A percentile compares a stretch with the other conserved stretches of the same genome.
Conservation (phyloP, 2,113 vertebrate species). For the Herpetotheres cachinnans region DNA sequence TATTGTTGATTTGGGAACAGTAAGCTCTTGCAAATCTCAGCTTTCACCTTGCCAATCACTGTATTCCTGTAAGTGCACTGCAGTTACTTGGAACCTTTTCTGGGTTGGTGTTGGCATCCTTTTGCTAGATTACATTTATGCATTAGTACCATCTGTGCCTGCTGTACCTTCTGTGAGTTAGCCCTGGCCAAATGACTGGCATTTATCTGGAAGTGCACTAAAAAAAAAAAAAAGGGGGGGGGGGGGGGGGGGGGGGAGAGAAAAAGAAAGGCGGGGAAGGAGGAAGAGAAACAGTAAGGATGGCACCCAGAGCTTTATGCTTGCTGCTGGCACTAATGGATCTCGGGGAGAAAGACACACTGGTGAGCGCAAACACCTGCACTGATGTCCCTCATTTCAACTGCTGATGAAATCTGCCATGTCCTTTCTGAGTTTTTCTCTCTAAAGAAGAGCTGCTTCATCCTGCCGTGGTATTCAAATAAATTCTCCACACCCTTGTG, state of each 20-base stretch:
- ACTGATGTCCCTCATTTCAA: slow-evolving; percentile 35
- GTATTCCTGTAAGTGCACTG: slow-evolving; percentile 83
- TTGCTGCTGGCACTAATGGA: slow-evolving; percentile 65
- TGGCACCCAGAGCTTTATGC: slow-evolving; percentile 75
- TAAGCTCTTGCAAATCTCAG: slow-evolving; percentile 68
- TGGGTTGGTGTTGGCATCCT: slow-evolving; percentile 87
- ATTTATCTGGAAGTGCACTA: slow-evolving; percentile 86
- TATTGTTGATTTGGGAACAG: slow-evolving; percentile 74
- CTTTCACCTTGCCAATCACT: slow-evolving; percentile 81
- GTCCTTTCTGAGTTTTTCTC: not conserved
- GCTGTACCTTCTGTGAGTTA: slow-evolving; percentile 93
- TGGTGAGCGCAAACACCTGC: slow-evolving; percentile 74
- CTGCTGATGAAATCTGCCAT: not conserved
- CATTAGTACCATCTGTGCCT: slow-evolving; percentile 99
- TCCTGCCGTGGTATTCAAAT: not conserved
- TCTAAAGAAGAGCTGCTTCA: not conserved
- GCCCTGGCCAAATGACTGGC: slow-evolving; percentile 93
- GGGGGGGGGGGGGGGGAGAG: not conserved
- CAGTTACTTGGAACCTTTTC: slow-evolving; percentile 92
- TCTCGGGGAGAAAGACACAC: slow-evolving; percentile 4
- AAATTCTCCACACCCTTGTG: not conserved
- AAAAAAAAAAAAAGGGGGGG: not conserved
- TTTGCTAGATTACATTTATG: slow-evolving; percentile 97
- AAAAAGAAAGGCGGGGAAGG: not conserved
- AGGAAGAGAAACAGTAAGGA: slow-evolving; percentile 17